These are phyloP conservation scores for Drosophila parvula DNA, from an alignment of 1,140 invertebrate species.

Conservation along the genomic window DNA sequence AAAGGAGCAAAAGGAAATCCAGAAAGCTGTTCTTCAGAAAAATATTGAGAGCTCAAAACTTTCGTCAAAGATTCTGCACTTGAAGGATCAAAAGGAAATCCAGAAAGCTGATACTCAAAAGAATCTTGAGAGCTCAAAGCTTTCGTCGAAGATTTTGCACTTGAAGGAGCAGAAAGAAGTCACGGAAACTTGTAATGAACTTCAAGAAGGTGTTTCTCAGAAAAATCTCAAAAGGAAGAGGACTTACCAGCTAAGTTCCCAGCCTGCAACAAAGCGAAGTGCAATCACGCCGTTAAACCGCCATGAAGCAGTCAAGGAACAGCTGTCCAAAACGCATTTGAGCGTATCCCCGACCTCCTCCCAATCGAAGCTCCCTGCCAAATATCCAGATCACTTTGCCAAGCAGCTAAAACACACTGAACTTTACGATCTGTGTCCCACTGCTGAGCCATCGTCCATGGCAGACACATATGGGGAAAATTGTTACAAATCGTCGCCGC, in stretches of 20 bases:
- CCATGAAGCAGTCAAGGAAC: not conserved
- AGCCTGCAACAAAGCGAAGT: not conserved
- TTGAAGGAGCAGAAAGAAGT: not conserved
- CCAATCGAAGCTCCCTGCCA: constrained; percentile 32
- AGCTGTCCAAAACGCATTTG: not conserved
- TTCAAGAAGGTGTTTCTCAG: not conserved
- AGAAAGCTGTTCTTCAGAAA: not conserved
- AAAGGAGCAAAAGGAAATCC: not conserved
- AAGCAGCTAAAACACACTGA: constrained; percentile 40
- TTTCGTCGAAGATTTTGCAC: not conserved
- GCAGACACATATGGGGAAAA: not conserved
- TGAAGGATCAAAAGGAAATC: not conserved
- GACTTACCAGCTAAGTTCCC: not conserved
- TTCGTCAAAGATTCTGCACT: not conserved
- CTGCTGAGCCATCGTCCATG: constrained; percentile 4
- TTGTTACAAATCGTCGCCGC: constrained; percentile 2
- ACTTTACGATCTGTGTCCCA: constrained; percentile 9
- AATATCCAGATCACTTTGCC: constrained; percentile 62
- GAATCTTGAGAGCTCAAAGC: not conserved
- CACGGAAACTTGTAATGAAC: not conserved
- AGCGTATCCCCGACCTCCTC: not conserved
- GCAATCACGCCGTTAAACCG: not conserved
- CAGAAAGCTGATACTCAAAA: not conserved
- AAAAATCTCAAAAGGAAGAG: constrained; percentile 1
- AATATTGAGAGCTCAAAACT: not conserved